Evolutionary conservation across 2,888 invertebrate genomes (phyloP), one percentile per base, ranked within the genome.

Genomic region (Clivina fossor): DNA sequence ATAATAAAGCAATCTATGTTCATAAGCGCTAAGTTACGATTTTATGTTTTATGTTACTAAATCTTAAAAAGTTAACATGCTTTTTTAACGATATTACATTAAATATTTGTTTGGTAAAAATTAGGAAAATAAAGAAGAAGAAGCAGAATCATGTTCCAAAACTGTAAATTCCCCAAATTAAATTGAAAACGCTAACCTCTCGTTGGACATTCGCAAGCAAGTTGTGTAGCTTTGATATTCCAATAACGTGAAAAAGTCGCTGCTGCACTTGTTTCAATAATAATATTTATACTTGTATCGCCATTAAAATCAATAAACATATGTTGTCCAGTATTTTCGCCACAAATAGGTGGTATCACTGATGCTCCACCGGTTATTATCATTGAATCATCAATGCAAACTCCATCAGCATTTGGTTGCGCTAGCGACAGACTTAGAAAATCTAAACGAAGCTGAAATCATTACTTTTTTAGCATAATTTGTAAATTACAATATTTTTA

Each of bases 271-370:
- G 88, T 85, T 8, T 83, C 80, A 11, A 90, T 74, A 0, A 82
- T 78, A 38, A 90, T 79, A 2, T 80, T 83, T 30, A 90, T 86
- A 0, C 87, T 80, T 15, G 76, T 76, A 16, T 81, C 79, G 0
- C 81, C 83, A 64, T 84, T 82, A 65, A 90, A 90, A 68, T 87
- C 84, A 1, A 89, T 80, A 65, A 86, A 90, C 19, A 90, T 78
- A 64, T 88, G 87, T 69, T 90, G 87, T 0, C 89, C 90, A 1
- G 84, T 82, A 70, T 90, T 88, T 68, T 88, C 87, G 0, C 92
- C 92, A 68, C 92, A 93, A 57, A 93, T 80, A 0, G 88, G 85
- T 0, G 88, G 88, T 3, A 87, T 81, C 4, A 76, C 70, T 0
- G 85, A 83, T 53, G 84, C 82, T 1, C 85, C 84, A 0, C 88